Base-by-base conservation (phyloP, 2,797 vertebrate species). In the Neosilurus hyrtlii region DNA sequence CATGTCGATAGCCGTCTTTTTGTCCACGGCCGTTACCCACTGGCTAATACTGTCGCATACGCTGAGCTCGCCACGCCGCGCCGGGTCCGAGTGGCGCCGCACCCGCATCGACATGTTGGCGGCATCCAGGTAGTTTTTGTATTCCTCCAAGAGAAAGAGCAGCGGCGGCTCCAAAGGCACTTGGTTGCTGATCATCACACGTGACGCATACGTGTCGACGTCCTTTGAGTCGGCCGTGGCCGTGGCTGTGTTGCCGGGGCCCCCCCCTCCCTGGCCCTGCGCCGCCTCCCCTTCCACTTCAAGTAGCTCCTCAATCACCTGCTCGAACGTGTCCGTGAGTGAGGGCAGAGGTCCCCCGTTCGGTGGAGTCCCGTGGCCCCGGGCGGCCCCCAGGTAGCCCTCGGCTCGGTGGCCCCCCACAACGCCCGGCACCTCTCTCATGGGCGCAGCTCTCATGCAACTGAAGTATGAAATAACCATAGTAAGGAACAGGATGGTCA, bases 401-500 rank as follows among this genome's bases (percentile, higher is more conserved):
- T 98, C 96, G 93, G 96, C 96, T 94, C 96, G 95, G 94, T 96
- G 96, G 95, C 95, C 97, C 95, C 96, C 87, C 59, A 96, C 87
- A 92, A 96, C 91, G 87, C 95, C 95, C 83, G 93, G 95, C 88
- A 93, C 96, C 92, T 99, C 97, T 95, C 97, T 98, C 97, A 99
- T 97, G 63, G 98, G 98, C 94, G 96, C 97, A 96, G 98, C 98
- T 96, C 96, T 98, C 97, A 99, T 97, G 97, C 97, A 99, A 98
- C 97, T 96, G 93, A 99, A 99, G 97, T 98, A 99, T 96, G 98
- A 99, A 97, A 99, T 99, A 96, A 99, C 97, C 98, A 99, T 99
- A 97, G 97, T 97, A 97, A 99, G 96, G 96, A 99, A 98, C 98
- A 99, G 96, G 98, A 99, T 98, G 97, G 96, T 99, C 98, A 99